Evolutionary conservation across 2,113 vertebrate species (phyloP).

Genomic region (Boleophthalmus pectinirostris): DNA sequence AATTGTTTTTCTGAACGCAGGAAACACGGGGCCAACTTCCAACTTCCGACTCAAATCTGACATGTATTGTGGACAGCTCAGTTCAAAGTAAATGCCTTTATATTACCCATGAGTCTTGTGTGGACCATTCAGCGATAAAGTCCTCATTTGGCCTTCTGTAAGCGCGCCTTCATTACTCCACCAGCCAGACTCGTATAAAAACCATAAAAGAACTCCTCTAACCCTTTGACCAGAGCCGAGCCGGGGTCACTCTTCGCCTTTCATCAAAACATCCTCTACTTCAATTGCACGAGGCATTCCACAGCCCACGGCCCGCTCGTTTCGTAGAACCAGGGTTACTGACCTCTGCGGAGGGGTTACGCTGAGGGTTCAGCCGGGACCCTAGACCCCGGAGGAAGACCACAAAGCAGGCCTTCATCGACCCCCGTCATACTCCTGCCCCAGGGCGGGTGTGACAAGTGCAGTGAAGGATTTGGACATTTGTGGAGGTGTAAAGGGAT

Average conservation of each 20-base stretch:
- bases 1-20: no score
- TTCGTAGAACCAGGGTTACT: slow-evolving; percentile 35
- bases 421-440: slow-evolving; percentile 48
- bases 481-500: background rate
- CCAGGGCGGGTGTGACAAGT: slow-evolving; percentile 19
- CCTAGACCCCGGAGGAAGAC: slow-evolving; percentile 23
- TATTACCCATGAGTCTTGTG: background rate
- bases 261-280: slow-evolving; percentile 46
- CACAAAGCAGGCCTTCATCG: slow-evolving; percentile 71
- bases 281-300: slow-evolving; percentile 58
- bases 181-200: slow-evolving; percentile 23
- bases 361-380: slow-evolving; percentile 43
- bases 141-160: background rate
- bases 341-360: slow-evolving; percentile 54
- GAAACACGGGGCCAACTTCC: no score
- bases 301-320: slow-evolving; percentile 45
- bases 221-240: slow-evolving; percentile 34
- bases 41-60: no score
- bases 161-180: slow-evolving; percentile 16
- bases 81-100: no score
- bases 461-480: background rate
- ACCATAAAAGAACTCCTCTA: slow-evolving; percentile 42
- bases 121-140: background rate
- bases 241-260: slow-evolving; percentile 44
- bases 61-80: no score